phyloP scores from a whole-genome alignment of 2,113 vertebrate species.

The Paramisgurnus dabryanus region DNA sequence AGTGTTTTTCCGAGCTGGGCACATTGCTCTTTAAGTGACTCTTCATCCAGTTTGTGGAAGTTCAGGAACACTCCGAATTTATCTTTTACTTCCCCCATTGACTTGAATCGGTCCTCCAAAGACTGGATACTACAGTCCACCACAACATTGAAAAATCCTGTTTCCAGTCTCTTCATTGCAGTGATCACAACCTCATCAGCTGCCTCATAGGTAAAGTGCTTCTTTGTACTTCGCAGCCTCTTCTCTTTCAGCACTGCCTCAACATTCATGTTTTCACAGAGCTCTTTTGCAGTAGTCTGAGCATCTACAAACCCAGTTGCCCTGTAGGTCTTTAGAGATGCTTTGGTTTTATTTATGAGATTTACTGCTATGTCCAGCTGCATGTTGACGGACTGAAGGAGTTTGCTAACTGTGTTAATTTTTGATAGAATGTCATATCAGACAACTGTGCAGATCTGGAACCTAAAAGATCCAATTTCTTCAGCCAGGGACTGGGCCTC shows the following conservation, averaged over 20 bases:
- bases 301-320: slow-evolving; percentile 44
- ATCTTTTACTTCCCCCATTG: too few species aligned
- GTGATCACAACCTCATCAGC: background rate
- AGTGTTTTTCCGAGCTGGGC: too few species aligned
- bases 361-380: slow-evolving; percentile 38
- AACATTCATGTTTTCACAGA: slow-evolving; percentile 11
- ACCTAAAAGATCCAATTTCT: slow-evolving; percentile 46
- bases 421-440: slow-evolving; percentile 49
- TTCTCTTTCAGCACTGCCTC: background rate
- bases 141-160: too few species aligned
- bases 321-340: slow-evolving; percentile 28
- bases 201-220: background rate
- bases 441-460: slow-evolving; percentile 41
- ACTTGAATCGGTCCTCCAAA: too few species aligned
- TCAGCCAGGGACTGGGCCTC: slow-evolving; percentile 52
- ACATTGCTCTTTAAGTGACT: background rate
- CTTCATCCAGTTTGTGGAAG: background rate
- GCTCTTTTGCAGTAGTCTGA: slow-evolving; percentile 31
- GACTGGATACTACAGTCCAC: too few species aligned
- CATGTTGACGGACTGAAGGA: slow-evolving; percentile 35
- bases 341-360: slow-evolving; percentile 35
- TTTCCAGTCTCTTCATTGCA: background rate
- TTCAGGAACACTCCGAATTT: too few species aligned
- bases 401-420: slow-evolving; percentile 29
- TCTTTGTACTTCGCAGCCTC: background rate